Evolutionary conservation across 2,888 invertebrate genomes (phyloP), one percentile per base, ranked within the genome.

Genomic region (Stratiomys singularior): DNA sequence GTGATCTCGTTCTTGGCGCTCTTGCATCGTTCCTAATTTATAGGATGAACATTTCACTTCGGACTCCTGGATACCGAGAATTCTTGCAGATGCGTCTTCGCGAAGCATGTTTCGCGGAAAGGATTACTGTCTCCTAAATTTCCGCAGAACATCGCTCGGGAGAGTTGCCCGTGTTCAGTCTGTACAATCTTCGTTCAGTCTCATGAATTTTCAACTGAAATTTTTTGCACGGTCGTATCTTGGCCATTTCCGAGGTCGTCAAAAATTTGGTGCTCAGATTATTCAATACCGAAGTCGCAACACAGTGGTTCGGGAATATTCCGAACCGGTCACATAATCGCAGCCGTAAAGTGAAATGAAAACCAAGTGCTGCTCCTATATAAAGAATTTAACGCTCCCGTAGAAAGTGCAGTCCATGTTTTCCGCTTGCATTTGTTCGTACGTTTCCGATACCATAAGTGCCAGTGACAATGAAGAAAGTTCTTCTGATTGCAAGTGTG

Each of bases 361-460:
- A 52, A 52, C 7, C 15, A 13, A 52, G 52, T 18, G 15, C 15
- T 5, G 15, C 52, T 13, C 52, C 28, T 66, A 66, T 66, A 66
- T 44, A 66, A 66, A 18, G 66, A 27, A 64, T 44, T 44, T 11
- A 18, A 30, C 23, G 27, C 23, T 66, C 28, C 37, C 66, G 37
- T 66, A 21, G 66, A 44, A 66, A 66, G 37, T 66, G 66, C 66
- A 66, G 30, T 66, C 7, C 5, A 27, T 21, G 23, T 18, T 37
- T 21, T 25, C 4, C 9, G 9, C 60, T 25, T 21, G 60, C 44
- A 44, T 37, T 66, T 66, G 21, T 23, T 66, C 21, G 23, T 21
- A 18, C 44, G 66, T 18, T 66, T 30, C 44, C n/a, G 37, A n/a
- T 18, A 66, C 44, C 2, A 30, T 11, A 52, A 52, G 7, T 15